A percentile compares a stretch with the other conserved stretches of the same genome.
These are phyloP conservation scores for Torymus texanus DNA, from an alignment of 2,888 invertebrate species.

Conservation along the genomic window DNA sequence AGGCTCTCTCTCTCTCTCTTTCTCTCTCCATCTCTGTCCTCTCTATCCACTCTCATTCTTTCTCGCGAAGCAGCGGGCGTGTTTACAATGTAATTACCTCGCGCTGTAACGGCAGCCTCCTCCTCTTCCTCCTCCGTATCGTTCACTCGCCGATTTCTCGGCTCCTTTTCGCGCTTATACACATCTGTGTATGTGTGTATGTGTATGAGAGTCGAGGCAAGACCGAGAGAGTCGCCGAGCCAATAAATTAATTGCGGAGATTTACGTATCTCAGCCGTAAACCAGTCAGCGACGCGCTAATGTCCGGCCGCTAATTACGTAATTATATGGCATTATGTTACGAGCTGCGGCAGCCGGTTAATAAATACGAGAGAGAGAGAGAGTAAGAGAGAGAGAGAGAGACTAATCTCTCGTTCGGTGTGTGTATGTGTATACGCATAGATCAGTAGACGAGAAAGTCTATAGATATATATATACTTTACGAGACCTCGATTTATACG, in stretches of 20 bases:
- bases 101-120: constrained; percentile 3
- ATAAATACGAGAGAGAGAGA: constrained; percentile 63
- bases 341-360: constrained; percentile 58
- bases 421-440: no score
- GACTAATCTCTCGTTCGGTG: no score
- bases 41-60: no score
- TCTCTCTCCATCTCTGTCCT: no score
- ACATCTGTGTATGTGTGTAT: neutral
- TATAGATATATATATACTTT: no score
- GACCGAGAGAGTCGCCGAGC: constrained; percentile 53
- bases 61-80: constrained; percentile 41
- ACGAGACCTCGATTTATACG: no score
- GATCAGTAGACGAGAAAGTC: no score
- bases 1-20: no score
- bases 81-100: constrained; percentile 59
- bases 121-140: neutral
- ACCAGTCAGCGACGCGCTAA: constrained; percentile 71
- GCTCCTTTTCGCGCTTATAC: constrained; percentile 17
- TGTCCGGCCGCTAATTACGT: constrained; percentile 72
- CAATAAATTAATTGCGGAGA: constrained; percentile 74
- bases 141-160: constrained; percentile 15
- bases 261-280: constrained; percentile 73
- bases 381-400: no score
- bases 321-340: constrained; percentile 73
- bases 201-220: constrained; percentile 1